phyloP scores from a whole-genome alignment of 2,113 vertebrate genomes.

The Menura novaehollandiae region DNA sequence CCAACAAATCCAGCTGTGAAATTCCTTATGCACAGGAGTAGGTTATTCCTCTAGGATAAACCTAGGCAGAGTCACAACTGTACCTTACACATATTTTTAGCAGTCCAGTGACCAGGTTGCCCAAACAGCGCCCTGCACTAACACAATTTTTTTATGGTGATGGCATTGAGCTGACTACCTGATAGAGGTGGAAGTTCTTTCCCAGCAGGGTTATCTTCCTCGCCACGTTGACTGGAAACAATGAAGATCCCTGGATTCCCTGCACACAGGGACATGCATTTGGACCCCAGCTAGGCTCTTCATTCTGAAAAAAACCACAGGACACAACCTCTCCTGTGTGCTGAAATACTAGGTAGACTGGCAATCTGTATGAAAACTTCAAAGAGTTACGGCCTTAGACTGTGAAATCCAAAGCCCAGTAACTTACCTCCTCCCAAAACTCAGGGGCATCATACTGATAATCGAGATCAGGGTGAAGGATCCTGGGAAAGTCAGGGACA shows the following conservation, averaged over 20 bases:
- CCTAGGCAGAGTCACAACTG: not conserved
- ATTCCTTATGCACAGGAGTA: not conserved
- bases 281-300: constrained; percentile 79
- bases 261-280: constrained; percentile 92
- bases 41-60: not conserved
- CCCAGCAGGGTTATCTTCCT: constrained; percentile 87
- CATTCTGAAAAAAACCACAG: constrained; percentile 66
- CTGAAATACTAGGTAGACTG: not conserved
- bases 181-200: constrained; percentile 88
- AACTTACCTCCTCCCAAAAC: constrained; percentile 85
- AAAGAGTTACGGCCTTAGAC: not conserved
- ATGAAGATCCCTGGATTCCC: constrained; percentile 80
- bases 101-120: not conserved
- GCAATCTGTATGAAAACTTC: not conserved
- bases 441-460: constrained; percentile 88
- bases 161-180: constrained; percentile 70
- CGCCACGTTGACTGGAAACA: constrained; percentile 84
- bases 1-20: not conserved
- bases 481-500: constrained; percentile 78
- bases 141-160: not conserved
- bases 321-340: not conserved
- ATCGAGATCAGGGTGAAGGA: constrained; percentile 82
- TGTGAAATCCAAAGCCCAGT: not conserved
- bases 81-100: not conserved
- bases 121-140: not conserved